Conservation (phyloP, 2,113 vertebrate genomes). For the Ophthalmolycus amberensis region DNA sequence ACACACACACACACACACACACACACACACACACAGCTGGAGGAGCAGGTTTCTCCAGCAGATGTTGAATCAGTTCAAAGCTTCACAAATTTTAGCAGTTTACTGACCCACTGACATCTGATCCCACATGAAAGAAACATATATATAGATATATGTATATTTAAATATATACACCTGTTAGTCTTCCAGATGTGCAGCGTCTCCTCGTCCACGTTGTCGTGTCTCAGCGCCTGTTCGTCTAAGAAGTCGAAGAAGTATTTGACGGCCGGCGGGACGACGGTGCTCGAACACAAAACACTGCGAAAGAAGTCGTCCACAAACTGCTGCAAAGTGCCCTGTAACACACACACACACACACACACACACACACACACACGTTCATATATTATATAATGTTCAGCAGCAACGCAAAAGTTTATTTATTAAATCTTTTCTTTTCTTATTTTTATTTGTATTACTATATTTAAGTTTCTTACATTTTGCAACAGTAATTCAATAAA, state of each 20-base stretch:
- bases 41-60: too few relatives aligned
- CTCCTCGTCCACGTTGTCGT: constrained; percentile 95
- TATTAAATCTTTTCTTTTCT: too few relatives aligned
- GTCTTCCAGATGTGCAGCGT: constrained; percentile 99
- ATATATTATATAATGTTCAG: too few relatives aligned
- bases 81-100: too few relatives aligned
- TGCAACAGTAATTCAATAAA: too few relatives aligned
- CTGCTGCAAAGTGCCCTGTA: constrained; percentile 96
- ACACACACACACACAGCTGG: too few relatives aligned
- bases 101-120: too few relatives aligned
- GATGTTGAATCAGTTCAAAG: neutral
- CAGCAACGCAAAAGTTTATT: too few relatives aligned
- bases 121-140: neutral
- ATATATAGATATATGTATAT: neutral
- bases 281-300: constrained; percentile 89
- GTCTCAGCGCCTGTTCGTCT: constrained; percentile 94
- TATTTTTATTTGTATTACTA: too few relatives aligned
- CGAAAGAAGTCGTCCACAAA: constrained; percentile 98
- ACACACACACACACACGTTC: neutral
- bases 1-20: too few relatives aligned
- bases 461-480: too few relatives aligned
- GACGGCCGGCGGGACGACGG: constrained; percentile 91
- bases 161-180: constrained; percentile 86
- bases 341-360: constrained; percentile 30
- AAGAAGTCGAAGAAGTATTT: constrained; percentile 99